These are phyloP conservation scores for Ptychadena robeensis DNA, from an alignment of 2,797 vertebrate species.

Conservation along the genomic window DNA sequence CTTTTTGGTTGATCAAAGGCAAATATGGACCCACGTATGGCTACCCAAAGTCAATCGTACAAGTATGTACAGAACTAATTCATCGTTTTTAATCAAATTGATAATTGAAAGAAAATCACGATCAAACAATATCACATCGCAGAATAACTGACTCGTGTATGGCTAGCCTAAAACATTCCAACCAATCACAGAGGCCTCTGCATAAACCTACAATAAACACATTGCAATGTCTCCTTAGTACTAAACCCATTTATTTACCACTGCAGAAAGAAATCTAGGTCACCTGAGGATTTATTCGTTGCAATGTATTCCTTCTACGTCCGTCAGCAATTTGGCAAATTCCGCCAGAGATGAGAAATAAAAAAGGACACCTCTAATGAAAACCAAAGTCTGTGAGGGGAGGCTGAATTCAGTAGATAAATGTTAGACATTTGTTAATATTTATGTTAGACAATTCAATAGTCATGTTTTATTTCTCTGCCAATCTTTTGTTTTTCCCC, in stretches of 20 bases:
- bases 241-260: background rate
- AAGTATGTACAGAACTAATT: too few relatives aligned
- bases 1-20: too few relatives aligned
- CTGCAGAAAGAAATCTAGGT: too few relatives aligned
- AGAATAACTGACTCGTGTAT: too few relatives aligned
- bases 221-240: background rate
- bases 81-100: too few relatives aligned
- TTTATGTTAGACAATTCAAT: conserved; percentile 81
- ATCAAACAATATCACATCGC: too few relatives aligned
- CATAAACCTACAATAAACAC: too few relatives aligned
- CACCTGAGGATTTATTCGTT: background rate
- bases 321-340: conserved; percentile 2
- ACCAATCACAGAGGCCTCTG: too few relatives aligned
- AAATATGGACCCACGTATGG: too few relatives aligned
- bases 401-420: conserved; percentile 75
- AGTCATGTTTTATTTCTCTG: conserved; percentile 68
- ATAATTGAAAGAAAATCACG: too few relatives aligned
- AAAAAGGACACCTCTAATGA: conserved; percentile 1
- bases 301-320: conserved; percentile 27
- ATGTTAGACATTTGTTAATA: conserved; percentile 78
- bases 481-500: conserved; percentile 67
- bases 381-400: conserved; percentile 10
- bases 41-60: too few relatives aligned
- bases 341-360: conserved; percentile 4
- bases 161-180: too few relatives aligned